These are phyloP conservation scores for Oreortyx pictus DNA, from an alignment of 2,797 vertebrate species.

Conservation along the genomic window DNA sequence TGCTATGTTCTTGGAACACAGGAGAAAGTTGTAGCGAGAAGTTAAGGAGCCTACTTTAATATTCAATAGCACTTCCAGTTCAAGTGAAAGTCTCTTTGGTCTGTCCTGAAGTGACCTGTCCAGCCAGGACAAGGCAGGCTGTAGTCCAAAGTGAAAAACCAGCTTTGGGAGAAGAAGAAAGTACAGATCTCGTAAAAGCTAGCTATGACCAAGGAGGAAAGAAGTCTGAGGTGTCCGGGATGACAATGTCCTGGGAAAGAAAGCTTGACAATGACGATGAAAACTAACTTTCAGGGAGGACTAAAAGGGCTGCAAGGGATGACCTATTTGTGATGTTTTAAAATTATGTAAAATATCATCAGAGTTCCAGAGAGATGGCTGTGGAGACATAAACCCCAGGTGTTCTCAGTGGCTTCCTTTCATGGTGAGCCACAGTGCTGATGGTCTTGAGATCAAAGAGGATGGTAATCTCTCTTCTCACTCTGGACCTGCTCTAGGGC, in stretches of 20 bases:
- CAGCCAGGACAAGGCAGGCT: background rate
- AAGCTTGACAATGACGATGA: background rate
- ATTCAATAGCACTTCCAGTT: background rate
- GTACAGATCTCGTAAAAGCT: background rate
- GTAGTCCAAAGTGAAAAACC: background rate
- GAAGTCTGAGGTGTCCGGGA: background rate
- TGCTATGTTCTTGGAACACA: background rate
- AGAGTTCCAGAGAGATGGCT: background rate
- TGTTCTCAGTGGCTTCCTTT: background rate
- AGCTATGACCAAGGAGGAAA: background rate
- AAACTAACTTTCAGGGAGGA: background rate
- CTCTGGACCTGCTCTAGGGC: background rate
- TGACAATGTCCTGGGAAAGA: background rate
- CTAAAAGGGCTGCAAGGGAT: background rate
- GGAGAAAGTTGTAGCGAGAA: background rate
- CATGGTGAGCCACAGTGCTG: fast-evolving
- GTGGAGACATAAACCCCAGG: background rate
- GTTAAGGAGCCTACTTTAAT: background rate
- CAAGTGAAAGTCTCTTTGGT: background rate
- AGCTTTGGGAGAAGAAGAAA: background rate
- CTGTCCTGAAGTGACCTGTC: background rate
- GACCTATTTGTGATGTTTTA: background rate
- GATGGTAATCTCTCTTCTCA: background rate
- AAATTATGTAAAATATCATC: background rate
- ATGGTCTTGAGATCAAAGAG: background rate